A percentile compares a stretch with the other conserved stretches of the same genome.
Conservation (phyloP, 2,797 vertebrate species). For the Enteromius fasciolatus region DNA sequence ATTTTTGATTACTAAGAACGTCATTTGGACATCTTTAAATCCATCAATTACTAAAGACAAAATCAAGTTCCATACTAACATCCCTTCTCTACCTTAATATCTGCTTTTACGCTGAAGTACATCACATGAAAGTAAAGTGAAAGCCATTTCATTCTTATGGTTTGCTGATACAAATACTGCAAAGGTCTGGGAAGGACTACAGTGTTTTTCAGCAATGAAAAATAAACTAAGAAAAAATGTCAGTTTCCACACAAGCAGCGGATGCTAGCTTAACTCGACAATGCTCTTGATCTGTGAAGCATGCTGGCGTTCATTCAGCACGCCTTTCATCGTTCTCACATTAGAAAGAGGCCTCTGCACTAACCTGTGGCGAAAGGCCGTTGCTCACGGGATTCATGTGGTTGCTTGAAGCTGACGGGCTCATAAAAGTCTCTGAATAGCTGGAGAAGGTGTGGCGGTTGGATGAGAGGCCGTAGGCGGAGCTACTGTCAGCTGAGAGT, state of each 20-base stretch:
- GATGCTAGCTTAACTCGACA: constrained; percentile 72
- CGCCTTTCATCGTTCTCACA: constrained; percentile 62
- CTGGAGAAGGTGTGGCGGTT: constrained; percentile 90
- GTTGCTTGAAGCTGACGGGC: constrained; percentile 84
- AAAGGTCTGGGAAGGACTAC: not conserved
- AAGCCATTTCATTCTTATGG: not conserved
- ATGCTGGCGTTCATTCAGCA: constrained; percentile 71
- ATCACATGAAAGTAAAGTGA: not conserved
- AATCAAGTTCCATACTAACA: not conserved
- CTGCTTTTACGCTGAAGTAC: not conserved
- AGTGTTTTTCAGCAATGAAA: not conserved
- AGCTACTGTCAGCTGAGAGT: constrained; percentile 76
- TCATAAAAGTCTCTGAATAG: constrained; percentile 96
- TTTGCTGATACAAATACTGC: not conserved
- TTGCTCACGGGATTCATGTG: constrained; percentile 94
- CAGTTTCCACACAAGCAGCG: not conserved
- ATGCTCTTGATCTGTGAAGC: constrained; percentile 41
- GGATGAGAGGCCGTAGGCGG: constrained; percentile 86
- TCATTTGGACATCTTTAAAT: not conserved
- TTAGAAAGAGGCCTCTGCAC: constrained; percentile 59
- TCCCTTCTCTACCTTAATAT: not conserved
- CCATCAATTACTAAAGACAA: not conserved
- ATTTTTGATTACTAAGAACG: too few relatives aligned
- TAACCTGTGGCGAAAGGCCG: constrained; percentile 92
- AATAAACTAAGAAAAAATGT: constrained; percentile 51